A percentile compares a stretch with the other conserved stretches of the same genome.
phyloP scores from a whole-genome alignment of 2,113 vertebrate genomes.

The Macroglossus sobrinus region DNA sequence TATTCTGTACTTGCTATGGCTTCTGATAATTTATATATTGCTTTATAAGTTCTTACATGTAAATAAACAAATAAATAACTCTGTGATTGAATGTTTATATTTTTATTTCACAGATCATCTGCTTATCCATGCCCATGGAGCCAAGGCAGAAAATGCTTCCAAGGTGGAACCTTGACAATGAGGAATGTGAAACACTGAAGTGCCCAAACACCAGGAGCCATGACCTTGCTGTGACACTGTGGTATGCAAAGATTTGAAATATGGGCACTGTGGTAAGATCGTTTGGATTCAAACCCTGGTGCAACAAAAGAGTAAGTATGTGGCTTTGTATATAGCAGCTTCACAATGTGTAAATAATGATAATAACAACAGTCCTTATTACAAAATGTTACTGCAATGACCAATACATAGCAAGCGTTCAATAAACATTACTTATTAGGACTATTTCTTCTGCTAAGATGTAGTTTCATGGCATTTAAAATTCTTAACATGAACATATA shows the following conservation, averaged over 20 bases:
- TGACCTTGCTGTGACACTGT: neutral
- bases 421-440: neutral
- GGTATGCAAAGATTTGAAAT: neutral
- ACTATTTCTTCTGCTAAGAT: neutral
- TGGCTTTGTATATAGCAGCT: neutral
- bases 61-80: neutral
- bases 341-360: neutral
- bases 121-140: neutral
- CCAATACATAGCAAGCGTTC: neutral
- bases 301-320: neutral
- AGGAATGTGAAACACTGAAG: neutral
- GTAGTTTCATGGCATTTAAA: neutral
- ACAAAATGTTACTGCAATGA: neutral
- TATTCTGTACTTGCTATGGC: neutral
- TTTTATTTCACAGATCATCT: neutral
- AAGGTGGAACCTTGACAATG: neutral
- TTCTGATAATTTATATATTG: neutral
- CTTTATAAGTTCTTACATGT: neutral
- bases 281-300: neutral
- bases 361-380: neutral
- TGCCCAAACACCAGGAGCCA: no score
- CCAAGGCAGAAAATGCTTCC: neutral
- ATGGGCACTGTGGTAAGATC: neutral
- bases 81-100: neutral
- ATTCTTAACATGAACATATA: neutral